These are phyloP conservation scores for Wiebesia pumilae DNA, from an alignment of 1,140 invertebrate species.

Conservation along the genomic window DNA sequence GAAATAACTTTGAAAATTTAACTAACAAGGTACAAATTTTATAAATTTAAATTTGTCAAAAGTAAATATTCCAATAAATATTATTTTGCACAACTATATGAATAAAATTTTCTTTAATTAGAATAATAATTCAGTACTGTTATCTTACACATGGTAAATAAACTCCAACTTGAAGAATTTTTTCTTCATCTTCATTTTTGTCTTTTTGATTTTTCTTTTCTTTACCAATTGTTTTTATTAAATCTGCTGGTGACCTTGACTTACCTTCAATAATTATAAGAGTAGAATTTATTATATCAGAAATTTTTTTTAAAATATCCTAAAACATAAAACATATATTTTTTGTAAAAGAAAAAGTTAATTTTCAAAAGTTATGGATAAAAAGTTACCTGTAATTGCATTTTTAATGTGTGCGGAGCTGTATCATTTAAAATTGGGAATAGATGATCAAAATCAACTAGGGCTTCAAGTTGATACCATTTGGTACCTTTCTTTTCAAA, in stretches of 20 bases:
- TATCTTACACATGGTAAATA: slow-evolving; percentile 82
- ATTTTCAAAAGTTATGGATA: slow-evolving; percentile 27
- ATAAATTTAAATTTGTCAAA: not conserved
- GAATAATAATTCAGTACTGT: slow-evolving; percentile 28
- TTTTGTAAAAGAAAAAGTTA: not conserved
- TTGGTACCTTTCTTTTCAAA: slow-evolving; percentile 78
- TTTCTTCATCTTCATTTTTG: slow-evolving; percentile 68
- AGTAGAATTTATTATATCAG: slow-evolving; percentile 74
- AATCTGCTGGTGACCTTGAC: slow-evolving; percentile 75
- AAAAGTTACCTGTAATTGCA: slow-evolving; percentile 79
- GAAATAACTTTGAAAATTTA: slow-evolving; percentile 36
- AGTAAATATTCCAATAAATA: not conserved
- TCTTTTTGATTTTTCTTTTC: slow-evolving; percentile 75
- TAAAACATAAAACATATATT: slow-evolving; percentile 48
- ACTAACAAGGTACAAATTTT: slow-evolving; percentile 14
- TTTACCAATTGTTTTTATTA: slow-evolving; percentile 76
- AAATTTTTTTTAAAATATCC: slow-evolving; percentile 65
- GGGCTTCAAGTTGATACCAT: slow-evolving; percentile 83
- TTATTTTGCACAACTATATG: not conserved
- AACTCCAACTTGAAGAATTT: slow-evolving; percentile 74
- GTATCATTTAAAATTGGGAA: slow-evolving; percentile 78
- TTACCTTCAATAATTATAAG: slow-evolving; percentile 80
- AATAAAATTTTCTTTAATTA: not conserved
- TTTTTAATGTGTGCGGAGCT: slow-evolving; percentile 78
- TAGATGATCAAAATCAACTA: slow-evolving; percentile 81